Conservation (phyloP, 2,888 invertebrate genomes). For the Mellilla xanthometata region DNA sequence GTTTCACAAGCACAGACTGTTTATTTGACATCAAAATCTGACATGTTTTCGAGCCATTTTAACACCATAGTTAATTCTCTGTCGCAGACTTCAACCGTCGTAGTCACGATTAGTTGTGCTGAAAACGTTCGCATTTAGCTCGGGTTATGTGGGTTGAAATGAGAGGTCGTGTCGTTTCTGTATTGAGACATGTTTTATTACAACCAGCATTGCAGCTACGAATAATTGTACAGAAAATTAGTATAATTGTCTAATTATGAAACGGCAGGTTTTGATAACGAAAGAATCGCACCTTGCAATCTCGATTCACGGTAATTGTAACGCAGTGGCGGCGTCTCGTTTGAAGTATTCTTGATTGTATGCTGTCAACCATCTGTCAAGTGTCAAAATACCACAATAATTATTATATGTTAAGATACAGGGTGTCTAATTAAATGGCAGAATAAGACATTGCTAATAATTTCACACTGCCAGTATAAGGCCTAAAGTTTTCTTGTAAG, state of each 20-base stretch:
- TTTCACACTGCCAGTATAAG: no score
- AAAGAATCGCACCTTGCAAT: slow-evolving; percentile 46
- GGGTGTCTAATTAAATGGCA: background rate
- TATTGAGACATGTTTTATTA: slow-evolving; percentile 20
- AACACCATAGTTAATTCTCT: slow-evolving; percentile 26
- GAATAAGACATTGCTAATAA: background rate
- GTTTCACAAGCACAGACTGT: slow-evolving; percentile 1
- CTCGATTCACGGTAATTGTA: slow-evolving; percentile 40
- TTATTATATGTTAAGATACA: slow-evolving; percentile 6
- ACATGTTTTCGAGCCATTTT: slow-evolving; percentile 31
- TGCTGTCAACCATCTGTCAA: slow-evolving; percentile 9
- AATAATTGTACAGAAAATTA: slow-evolving; percentile 54
- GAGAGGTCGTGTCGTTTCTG: background rate
- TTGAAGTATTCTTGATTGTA: slow-evolving; percentile 9
- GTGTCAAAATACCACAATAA: background rate
- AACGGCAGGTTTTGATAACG: slow-evolving; percentile 45
- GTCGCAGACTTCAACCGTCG: background rate
- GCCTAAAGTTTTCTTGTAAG: no score
- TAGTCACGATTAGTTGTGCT: background rate
- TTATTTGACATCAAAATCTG: slow-evolving; percentile 14
- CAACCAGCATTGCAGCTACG: slow-evolving; percentile 35
- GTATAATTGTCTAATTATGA: slow-evolving; percentile 59
- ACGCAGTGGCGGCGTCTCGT: slow-evolving; percentile 9
- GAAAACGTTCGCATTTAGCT: background rate
- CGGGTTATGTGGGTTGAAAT: background rate